These are phyloP conservation scores for Oxystoma pomonae DNA, from an alignment of 2,888 invertebrate genomes.

Conservation along the genomic window DNA sequence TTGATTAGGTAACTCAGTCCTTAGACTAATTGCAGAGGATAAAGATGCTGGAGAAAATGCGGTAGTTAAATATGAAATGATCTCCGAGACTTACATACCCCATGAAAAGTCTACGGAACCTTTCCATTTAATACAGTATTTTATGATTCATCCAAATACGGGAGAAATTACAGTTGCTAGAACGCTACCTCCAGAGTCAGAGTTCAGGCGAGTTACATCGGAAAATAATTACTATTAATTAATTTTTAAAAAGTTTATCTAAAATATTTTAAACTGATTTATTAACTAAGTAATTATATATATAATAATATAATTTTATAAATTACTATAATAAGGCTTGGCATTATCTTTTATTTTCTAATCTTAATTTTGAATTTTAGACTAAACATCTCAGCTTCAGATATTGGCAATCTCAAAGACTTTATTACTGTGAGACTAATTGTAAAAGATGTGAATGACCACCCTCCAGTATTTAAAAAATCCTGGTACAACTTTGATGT, in stretches of 20 bases:
- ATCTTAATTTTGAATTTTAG: conserved; percentile 33
- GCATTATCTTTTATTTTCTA: too few relatives aligned
- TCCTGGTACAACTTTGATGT: conserved; percentile 81
- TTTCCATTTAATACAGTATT: conserved; percentile 60
- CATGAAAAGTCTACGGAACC: conserved; percentile 49
- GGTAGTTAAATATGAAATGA: conserved; percentile 66
- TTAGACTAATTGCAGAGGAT: conserved; percentile 69
- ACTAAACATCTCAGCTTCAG: conserved; percentile 71
- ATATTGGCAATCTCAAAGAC: conserved; percentile 71
- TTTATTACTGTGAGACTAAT: conserved; percentile 66
- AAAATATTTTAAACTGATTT: too few relatives aligned
- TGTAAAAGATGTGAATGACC: conserved; percentile 77
- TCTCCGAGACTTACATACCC: conserved; percentile 63
- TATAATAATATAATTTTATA: too few relatives aligned
- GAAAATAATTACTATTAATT: too few relatives aligned
- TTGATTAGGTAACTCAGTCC: conserved; percentile 47
- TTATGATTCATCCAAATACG: conserved; percentile 69
- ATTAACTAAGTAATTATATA: too few relatives aligned
- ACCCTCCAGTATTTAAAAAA: conserved; percentile 77
- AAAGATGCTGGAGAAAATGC: conserved; percentile 69
- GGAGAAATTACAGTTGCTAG: conserved; percentile 72
- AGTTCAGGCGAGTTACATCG: conserved; percentile 52
- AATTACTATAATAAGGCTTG: too few relatives aligned
- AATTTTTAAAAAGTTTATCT: too few relatives aligned
- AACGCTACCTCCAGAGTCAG: conserved; percentile 68